Percentiles rank a stretch among this genome's conserved stretches.
These are phyloP conservation scores for Harpagifer antarcticus DNA, from an alignment of 2,797 vertebrate species.

Conservation along the genomic window DNA sequence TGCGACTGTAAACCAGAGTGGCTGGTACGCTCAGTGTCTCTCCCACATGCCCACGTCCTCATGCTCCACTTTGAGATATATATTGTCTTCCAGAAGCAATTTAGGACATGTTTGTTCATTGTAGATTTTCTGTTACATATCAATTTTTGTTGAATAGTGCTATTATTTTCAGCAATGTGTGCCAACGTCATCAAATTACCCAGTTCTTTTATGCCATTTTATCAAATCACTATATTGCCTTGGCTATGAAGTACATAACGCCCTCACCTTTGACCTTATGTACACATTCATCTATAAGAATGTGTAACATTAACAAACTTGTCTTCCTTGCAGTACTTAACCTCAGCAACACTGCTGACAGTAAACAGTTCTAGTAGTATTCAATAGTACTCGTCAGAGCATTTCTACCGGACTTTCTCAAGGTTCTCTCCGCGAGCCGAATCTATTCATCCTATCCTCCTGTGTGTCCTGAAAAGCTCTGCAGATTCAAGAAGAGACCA, in stretches of 20 bases:
- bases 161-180: neutral
- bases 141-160: neutral
- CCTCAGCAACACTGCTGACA: neutral
- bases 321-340: slow-evolving; percentile 2
- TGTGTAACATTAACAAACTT: neutral
- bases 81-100: slow-evolving; percentile 11
- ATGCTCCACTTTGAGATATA: slow-evolving; percentile 37
- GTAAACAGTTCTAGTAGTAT: slow-evolving; percentile 1
- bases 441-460: slow-evolving; percentile 22
- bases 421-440: slow-evolving; percentile 29
- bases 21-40: slow-evolving; percentile 66
- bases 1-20: slow-evolving; percentile 59
- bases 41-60: slow-evolving; percentile 42
- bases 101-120: neutral
- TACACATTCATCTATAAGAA: neutral
- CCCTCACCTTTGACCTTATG: neutral
- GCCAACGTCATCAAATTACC: neutral
- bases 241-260: neutral
- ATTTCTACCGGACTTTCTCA: slow-evolving; percentile 32
- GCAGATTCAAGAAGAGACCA: neutral
- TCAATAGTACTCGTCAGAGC: slow-evolving; percentile 14
- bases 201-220: neutral
- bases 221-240: neutral
- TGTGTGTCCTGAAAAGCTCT: slow-evolving; percentile 1
- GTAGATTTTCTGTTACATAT: neutral